Evolutionary conservation across 2,888 invertebrate species (phyloP).

Genomic region (Chalcis sispes): DNA sequence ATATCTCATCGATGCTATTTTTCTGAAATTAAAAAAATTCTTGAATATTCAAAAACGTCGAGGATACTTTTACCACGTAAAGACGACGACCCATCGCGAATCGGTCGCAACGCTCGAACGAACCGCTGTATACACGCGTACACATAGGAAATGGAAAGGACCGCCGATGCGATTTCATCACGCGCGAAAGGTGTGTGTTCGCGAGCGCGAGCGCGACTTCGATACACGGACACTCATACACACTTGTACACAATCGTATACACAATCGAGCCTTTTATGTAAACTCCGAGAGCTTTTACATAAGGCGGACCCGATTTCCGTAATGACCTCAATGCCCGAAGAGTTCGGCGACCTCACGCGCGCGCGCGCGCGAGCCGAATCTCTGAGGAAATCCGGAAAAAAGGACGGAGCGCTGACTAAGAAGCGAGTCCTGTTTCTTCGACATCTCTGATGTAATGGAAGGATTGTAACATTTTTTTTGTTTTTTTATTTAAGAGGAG

Average conservation of each 20-base stretch:
- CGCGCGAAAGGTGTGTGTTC: not conserved
- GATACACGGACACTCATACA: conserved; percentile 29
- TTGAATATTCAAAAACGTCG: too few species aligned
- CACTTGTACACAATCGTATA: not conserved
- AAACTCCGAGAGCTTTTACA: conserved; percentile 61
- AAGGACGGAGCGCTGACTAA: conserved; percentile 28
- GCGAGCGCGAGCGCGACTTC: not conserved
- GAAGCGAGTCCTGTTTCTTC: too few species aligned
- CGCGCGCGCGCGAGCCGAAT: too few species aligned
- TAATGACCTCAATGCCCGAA: conserved; percentile 41
- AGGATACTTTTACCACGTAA: not conserved
- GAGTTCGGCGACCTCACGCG: conserved; percentile 45
- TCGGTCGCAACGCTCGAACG: not conserved
- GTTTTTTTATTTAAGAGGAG: too few species aligned
- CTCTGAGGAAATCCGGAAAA: conserved; percentile 56
- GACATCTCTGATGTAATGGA: too few species aligned
- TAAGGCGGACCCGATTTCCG: conserved; percentile 57
- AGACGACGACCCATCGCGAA: not conserved
- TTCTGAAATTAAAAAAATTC: too few species aligned
- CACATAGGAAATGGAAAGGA: conserved; percentile 52
- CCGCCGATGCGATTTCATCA: conserved; percentile 42
- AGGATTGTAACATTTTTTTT: too few species aligned
- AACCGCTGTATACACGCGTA: not conserved
- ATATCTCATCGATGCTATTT: too few species aligned
- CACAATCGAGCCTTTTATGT: conserved; percentile 58